Evolutionary conservation across 2,797 vertebrate genomes (phyloP).

Genomic region (Champsocephalus esox): DNA sequence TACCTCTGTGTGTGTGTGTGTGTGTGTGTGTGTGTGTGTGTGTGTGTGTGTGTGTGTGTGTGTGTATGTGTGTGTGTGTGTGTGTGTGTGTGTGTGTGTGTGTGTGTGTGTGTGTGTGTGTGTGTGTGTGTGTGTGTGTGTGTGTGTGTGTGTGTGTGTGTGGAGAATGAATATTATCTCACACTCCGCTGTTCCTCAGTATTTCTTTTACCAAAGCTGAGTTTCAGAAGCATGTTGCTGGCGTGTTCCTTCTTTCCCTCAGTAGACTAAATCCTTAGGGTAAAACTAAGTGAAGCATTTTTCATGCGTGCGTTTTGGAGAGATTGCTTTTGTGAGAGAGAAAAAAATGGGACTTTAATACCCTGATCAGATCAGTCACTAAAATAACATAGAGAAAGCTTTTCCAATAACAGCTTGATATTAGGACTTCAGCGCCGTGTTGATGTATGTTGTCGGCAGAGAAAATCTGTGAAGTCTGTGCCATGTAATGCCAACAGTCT

Average conservation of each 20-base stretch:
- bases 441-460: slow-evolving; percentile 74
- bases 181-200: slow-evolving; percentile 19
- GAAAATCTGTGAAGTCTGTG: slow-evolving; percentile 79
- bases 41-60: no score
- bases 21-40: no score
- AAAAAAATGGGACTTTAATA: slow-evolving; percentile 52
- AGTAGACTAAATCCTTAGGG: slow-evolving; percentile 27
- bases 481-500: slow-evolving; percentile 79
- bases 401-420: slow-evolving; percentile 78
- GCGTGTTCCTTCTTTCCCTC: slow-evolving; percentile 46
- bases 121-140: no score
- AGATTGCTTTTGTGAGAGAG: slow-evolving; percentile 51
- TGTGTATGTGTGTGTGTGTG: no score
- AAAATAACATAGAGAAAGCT: slow-evolving; percentile 71
- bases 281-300: slow-evolving; percentile 60
- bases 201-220: slow-evolving; percentile 31
- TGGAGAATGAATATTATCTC: slow-evolving; percentile 34
- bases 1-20: slow-evolving; percentile 22
- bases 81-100: no score
- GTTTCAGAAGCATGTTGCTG: slow-evolving; percentile 48
- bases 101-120: no score
- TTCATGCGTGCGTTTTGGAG: slow-evolving; percentile 58
- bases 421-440: slow-evolving; percentile 62
- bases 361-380: slow-evolving; percentile 74
- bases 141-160: no score